These are phyloP conservation scores for Invenusta paracnida DNA, from an alignment of 2,888 invertebrate species.

Conservation along the genomic window DNA sequence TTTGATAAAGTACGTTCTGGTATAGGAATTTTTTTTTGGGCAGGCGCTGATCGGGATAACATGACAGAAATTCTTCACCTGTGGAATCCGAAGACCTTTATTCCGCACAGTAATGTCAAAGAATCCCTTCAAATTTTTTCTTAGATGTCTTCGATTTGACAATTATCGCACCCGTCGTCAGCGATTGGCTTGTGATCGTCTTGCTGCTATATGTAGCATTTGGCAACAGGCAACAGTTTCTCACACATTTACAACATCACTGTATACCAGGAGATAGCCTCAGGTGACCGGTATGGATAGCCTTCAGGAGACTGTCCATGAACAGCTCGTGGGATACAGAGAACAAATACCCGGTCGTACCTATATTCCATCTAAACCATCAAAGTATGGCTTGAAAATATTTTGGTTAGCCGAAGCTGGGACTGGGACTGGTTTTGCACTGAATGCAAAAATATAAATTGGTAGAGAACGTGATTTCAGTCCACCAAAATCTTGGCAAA, in stretches of 20 bases:
- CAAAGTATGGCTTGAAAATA: background rate
- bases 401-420: background rate
- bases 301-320: background rate
- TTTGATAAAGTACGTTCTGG: background rate
- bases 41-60: background rate
- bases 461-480: background rate
- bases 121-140: background rate
- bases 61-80: background rate
- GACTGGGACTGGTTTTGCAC: background rate
- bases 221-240: background rate
- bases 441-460: background rate
- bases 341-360: background rate
- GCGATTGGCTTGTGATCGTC: background rate
- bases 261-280: too few relatives aligned
- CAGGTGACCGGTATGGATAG: too few relatives aligned
- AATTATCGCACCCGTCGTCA: background rate
- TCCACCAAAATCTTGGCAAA: background rate
- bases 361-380: background rate
- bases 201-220: too few relatives aligned
- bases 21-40: background rate
- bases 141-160: background rate
- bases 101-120: background rate
- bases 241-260: background rate
- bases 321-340: background rate
- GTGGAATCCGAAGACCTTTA: background rate